Evolutionary conservation across 2,113 vertebrate species (phyloP).

Genomic region (Cynocephalus volans): DNA sequence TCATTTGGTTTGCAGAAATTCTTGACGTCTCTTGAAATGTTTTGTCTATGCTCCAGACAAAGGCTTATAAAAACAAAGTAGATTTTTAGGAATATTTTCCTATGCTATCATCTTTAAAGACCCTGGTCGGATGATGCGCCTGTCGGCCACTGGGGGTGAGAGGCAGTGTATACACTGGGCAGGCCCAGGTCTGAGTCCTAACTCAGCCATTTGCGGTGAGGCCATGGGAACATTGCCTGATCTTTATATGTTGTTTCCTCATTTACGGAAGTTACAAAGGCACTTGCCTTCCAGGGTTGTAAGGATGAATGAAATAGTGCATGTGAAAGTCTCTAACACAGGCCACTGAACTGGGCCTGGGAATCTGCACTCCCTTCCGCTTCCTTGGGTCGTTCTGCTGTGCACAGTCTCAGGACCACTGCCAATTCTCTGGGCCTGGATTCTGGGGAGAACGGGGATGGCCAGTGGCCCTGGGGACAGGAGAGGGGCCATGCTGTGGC

Average conservation of each 20-base stretch:
- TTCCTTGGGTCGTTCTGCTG: background rate
- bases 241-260: background rate
- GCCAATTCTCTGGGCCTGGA: background rate
- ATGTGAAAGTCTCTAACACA: background rate
- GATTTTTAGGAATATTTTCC: background rate
- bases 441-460: background rate
- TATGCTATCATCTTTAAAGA: too few species aligned
- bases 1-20: background rate
- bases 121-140: background rate
- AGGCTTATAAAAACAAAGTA: background rate
- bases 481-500: background rate
- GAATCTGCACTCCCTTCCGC: background rate
- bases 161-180: rapidly evolving
- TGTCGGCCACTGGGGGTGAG: rapidly evolving
- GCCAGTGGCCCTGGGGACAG: background rate
- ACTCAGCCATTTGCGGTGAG: background rate
- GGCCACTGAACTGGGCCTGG: background rate
- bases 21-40: background rate
- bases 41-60: background rate
- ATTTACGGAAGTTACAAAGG: background rate
- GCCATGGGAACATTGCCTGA: too few species aligned
- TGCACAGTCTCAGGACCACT: too few species aligned
- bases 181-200: background rate
- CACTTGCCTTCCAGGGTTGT: rapidly evolving
- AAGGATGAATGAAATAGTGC: rapidly evolving